These are phyloP conservation scores for Drosophila paranaensis DNA, from an alignment of 2,888 invertebrate genomes.

Conservation along the genomic window DNA sequence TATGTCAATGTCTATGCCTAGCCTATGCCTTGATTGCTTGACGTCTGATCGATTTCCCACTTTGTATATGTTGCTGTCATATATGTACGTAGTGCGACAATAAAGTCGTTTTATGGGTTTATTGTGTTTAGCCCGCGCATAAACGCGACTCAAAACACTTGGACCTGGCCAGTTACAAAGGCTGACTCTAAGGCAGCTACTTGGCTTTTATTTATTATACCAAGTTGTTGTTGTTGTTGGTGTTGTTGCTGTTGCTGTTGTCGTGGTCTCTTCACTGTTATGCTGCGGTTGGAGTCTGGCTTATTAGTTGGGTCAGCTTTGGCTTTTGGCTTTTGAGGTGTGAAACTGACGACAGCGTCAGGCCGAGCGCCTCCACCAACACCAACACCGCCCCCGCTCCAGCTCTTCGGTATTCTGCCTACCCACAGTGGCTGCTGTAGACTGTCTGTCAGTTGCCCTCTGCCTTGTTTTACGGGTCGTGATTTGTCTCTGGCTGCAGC, in stretches of 20 bases:
- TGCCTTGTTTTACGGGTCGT: slow-evolving; percentile 65
- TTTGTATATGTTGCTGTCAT: no score
- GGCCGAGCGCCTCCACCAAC: slow-evolving; percentile 1
- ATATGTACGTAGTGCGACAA: no score
- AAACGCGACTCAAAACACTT: slow-evolving; percentile 25
- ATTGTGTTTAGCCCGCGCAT: slow-evolving; percentile 26
- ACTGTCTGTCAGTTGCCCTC: slow-evolving; percentile 53
- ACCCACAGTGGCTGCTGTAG: slow-evolving; percentile 18
- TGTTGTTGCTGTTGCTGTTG: slow-evolving; percentile 46
- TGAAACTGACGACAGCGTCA: slow-evolving; percentile 51
- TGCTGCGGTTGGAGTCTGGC: slow-evolving; percentile 48
- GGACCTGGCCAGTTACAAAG: slow-evolving; percentile 43
- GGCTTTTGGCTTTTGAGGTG: slow-evolving; percentile 62
- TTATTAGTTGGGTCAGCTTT: slow-evolving; percentile 75
- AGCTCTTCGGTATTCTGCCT: neutral
- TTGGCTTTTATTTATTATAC: slow-evolving; percentile 80
- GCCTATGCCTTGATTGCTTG: no score
- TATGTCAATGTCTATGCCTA: no score
- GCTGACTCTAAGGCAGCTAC: slow-evolving; percentile 73
- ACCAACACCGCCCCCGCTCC: neutral
- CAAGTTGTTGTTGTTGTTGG: slow-evolving; percentile 62
- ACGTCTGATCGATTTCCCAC: no score
- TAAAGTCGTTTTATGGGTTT: neutral
- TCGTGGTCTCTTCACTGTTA: slow-evolving; percentile 47
- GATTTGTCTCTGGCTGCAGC: slow-evolving; percentile 61